phyloP scores from a whole-genome alignment of 2,888 invertebrate genomes.

The Pammene aurita region DNA sequence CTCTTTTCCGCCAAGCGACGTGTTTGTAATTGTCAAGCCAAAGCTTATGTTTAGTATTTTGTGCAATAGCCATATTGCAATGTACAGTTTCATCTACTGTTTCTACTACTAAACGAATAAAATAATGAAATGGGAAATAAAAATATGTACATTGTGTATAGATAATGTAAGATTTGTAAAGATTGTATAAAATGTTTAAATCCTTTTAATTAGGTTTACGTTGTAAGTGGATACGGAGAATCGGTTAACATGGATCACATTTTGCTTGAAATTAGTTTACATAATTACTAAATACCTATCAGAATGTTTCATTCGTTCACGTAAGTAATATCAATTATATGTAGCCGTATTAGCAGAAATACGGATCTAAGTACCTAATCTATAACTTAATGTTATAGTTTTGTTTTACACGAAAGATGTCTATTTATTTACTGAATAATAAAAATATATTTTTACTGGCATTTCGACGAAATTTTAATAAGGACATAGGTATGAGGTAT shows the following conservation, averaged over 20 bases:
- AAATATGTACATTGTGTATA: conserved; percentile 80
- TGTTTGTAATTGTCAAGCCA: conserved; percentile 80
- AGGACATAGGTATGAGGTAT: not conserved
- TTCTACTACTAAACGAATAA: conserved; percentile 62
- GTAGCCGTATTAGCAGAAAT: conserved; percentile 11
- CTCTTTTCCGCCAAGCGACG: conserved; percentile 58
- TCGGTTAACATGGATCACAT: conserved; percentile 60
- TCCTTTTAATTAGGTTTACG: conserved; percentile 57
- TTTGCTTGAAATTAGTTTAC: conserved; percentile 19
- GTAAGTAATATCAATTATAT: conserved; percentile 16
- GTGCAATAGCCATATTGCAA: conserved; percentile 81
- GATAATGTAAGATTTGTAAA: conserved; percentile 67
- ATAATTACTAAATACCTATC: conserved; percentile 17
- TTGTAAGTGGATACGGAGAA: conserved; percentile 57
- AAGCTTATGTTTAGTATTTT: conserved; percentile 80
- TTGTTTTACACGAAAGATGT: conserved; percentile 12
- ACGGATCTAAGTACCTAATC: conserved; percentile 4
- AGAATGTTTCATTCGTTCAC: conserved; percentile 2
- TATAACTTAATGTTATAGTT: conserved; percentile 14
- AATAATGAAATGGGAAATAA: conserved; percentile 61
- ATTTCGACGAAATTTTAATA: conserved; percentile 21
- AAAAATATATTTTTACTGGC: conserved; percentile 5
- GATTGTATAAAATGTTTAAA: conserved; percentile 67
- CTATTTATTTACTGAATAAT: conserved; percentile 25
- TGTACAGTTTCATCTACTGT: conserved; percentile 76